Percentiles rank a stretch among this genome's conserved stretches.
These are phyloP conservation scores for Somateria mollissima DNA, from an alignment of 2,797 vertebrate species.

Conservation along the genomic window DNA sequence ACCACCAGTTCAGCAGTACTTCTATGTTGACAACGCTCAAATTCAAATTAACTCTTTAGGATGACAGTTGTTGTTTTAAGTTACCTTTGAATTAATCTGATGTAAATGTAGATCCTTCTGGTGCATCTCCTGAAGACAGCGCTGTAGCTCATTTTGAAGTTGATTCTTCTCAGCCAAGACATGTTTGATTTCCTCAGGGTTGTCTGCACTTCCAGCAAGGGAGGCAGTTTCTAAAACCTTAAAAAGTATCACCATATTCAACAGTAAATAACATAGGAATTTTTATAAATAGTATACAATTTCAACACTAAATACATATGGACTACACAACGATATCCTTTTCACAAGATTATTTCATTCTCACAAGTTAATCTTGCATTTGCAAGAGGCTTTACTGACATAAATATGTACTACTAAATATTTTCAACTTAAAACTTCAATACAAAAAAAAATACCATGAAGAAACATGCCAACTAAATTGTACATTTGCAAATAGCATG, in stretches of 20 bases:
- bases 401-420: not conserved
- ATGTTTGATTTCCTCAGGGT: slow-evolving; percentile 59
- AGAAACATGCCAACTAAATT: not conserved
- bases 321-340: not conserved
- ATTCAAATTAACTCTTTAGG: not conserved
- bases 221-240: slow-evolving; percentile 72
- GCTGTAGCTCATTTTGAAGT: slow-evolving; percentile 82
- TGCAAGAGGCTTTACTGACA: not conserved
- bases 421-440: not conserved
- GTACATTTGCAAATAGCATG: not conserved
- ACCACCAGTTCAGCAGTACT: not conserved
- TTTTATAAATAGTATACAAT: not conserved
- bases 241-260: not conserved
- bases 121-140: slow-evolving; percentile 85
- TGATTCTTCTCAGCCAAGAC: slow-evolving; percentile 77
- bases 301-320: not conserved
- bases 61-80: not conserved
- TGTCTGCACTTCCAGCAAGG: slow-evolving; percentile 57
- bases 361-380: not conserved
- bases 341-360: not conserved
- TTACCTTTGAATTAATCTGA: slow-evolving; percentile 85
- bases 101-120: slow-evolving; percentile 85
- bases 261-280: not conserved
- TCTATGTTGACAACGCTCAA: not conserved
- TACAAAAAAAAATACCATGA: not conserved